Percentiles rank a stretch among this genome's conserved stretches.
Conservation (phyloP, 2,113 vertebrate species). For the Porphyrio hochstetteri region DNA sequence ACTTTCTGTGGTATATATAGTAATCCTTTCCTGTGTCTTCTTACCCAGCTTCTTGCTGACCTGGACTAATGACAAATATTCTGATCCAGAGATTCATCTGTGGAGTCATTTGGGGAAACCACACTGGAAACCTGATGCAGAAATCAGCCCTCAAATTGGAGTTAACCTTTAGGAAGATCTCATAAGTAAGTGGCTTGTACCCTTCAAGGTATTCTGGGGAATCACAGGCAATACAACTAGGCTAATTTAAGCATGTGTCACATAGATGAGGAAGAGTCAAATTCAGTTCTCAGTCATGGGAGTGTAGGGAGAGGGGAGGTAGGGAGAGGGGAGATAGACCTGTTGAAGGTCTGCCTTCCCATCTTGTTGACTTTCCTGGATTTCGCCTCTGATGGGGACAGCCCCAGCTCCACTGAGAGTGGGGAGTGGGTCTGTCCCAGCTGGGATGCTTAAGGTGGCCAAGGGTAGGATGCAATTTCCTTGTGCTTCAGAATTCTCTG, state of each 20-base stretch:
- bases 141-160: not conserved
- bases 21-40: not conserved
- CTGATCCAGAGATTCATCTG: not conserved
- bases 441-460: not conserved
- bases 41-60: not conserved
- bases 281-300: not conserved
- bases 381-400: not conserved
- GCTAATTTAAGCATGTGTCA: not conserved
- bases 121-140: not conserved
- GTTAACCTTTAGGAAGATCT: conserved; percentile 3
- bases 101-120: not conserved
- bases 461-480: not conserved
- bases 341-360: not conserved
- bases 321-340: not conserved
- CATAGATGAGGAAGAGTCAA: not conserved
- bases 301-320: not conserved
- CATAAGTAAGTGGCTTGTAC: not conserved
- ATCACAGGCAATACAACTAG: not conserved
- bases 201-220: not conserved
- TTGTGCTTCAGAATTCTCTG: not conserved
- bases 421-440: not conserved
- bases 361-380: not conserved
- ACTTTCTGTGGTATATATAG: not conserved
- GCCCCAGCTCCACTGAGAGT: not conserved
- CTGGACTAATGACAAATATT: not conserved